Conservation (phyloP, 2,113 vertebrate genomes). For the Mohoua ochrocephala region DNA sequence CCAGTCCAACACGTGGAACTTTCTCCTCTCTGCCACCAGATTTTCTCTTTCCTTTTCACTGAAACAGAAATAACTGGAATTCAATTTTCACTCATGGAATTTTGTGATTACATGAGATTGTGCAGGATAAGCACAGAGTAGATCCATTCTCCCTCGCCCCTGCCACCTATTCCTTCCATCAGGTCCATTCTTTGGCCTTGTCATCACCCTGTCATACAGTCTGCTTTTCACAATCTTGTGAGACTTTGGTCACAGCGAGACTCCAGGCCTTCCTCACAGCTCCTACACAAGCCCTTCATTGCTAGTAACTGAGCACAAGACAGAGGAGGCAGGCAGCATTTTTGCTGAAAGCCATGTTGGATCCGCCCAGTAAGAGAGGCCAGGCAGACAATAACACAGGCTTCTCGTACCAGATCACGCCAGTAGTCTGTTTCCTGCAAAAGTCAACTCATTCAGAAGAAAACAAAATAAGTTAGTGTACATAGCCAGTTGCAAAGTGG, state of each 20-base stretch:
- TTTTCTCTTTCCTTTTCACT: background rate
- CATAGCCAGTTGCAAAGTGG: background rate
- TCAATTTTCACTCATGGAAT: background rate
- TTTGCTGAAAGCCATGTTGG: background rate
- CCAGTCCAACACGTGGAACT: rapidly evolving
- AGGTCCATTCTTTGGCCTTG: background rate
- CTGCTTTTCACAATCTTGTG: background rate
- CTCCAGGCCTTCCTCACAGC: background rate
- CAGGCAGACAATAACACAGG: background rate
- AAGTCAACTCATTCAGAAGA: slow-evolving; percentile 6
- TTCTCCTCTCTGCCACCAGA: background rate
- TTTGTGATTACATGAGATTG: background rate
- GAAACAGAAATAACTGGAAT: background rate
- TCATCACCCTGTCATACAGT: background rate
- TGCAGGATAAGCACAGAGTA: background rate
- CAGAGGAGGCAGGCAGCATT: background rate
- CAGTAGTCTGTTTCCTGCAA: background rate
- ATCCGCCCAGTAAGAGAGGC: background rate
- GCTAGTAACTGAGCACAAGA: background rate
- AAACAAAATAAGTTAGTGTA: background rate
- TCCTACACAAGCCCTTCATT: background rate
- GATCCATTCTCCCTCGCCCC: background rate
- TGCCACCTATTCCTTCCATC: background rate
- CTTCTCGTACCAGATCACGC: background rate
- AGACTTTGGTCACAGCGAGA: background rate